phyloP scores from a whole-genome alignment of 2,113 vertebrate genomes.

The Serilophus lunatus region DNA sequence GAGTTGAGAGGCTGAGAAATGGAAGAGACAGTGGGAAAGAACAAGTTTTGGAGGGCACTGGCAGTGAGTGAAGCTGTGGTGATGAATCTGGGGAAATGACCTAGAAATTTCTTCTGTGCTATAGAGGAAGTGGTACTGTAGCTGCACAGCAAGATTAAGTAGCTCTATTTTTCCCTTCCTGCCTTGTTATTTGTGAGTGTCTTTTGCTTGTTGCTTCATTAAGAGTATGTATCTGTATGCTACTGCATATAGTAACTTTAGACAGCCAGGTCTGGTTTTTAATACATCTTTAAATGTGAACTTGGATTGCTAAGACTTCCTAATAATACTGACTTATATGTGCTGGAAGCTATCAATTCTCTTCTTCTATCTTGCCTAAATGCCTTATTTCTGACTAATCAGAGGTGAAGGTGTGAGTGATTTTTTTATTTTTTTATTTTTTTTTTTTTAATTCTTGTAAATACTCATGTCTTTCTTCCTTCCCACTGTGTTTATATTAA shows the following conservation, averaged over 20 bases:
- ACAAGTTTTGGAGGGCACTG: not conserved
- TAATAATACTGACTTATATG: not conserved
- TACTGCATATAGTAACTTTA: not conserved
- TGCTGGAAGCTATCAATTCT: not conserved
- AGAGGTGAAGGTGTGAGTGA: not conserved
- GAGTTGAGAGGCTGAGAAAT: not conserved
- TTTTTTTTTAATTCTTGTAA: not conserved
- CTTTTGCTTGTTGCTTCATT: not conserved
- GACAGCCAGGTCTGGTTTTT: not conserved
- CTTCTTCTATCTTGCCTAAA: not conserved
- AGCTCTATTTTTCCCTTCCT: not conserved
- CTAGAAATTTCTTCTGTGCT: not conserved
- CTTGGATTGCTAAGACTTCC: not conserved
- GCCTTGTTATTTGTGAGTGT: not conserved
- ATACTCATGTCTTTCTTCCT: not conserved
- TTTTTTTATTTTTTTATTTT: too few relatives aligned
- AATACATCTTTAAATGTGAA: not conserved
- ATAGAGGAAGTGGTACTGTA: not conserved
- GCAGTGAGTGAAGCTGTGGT: not conserved
- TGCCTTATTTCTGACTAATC: not conserved
- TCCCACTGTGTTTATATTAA: not conserved
- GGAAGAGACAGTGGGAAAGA: not conserved
- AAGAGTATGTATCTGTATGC: not conserved
- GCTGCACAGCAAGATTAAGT: not conserved
- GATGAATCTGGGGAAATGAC: not conserved